These are phyloP conservation scores for Marmota flaviventris DNA, from an alignment of 2,113 vertebrate species.

Conservation along the genomic window DNA sequence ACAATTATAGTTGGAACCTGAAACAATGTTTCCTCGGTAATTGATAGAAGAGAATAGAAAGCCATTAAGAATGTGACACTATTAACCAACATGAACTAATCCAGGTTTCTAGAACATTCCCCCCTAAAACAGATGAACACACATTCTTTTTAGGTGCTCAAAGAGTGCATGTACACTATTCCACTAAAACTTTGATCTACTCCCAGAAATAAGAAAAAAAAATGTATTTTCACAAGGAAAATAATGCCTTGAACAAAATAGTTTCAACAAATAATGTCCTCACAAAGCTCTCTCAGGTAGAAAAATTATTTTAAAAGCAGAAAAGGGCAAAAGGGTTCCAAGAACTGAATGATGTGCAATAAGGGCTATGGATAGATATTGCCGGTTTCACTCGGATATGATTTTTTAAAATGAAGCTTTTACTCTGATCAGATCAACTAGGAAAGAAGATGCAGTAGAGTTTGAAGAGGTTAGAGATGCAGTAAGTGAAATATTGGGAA, in stretches of 20 bases:
- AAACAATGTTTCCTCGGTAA: not conserved
- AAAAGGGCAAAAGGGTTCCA: not conserved
- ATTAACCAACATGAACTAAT: not conserved
- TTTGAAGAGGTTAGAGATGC: constrained; percentile 25
- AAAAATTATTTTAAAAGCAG: not conserved
- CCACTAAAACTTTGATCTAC: not conserved
- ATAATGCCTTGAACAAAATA: not conserved
- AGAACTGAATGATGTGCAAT: not conserved
- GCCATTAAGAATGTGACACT: not conserved
- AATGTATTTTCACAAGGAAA: not conserved
- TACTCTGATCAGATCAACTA: not conserved
- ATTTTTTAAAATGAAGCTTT: not conserved
- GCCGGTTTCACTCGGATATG: not conserved
- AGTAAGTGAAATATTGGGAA: not conserved
- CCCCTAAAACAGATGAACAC: not conserved
- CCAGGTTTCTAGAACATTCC: not conserved
- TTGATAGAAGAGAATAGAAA: not conserved
- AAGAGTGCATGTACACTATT: not conserved
- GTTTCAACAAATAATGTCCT: constrained; percentile 14
- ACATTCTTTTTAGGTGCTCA: not conserved
- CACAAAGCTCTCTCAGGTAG: not conserved
- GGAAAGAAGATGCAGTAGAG: not conserved
- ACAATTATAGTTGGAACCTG: not conserved
- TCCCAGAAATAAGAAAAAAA: not conserved
- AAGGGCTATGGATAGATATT: not conserved